Evolutionary conservation across 2,113 vertebrate genomes (phyloP).

Genomic region (Labrus mixtus): DNA sequence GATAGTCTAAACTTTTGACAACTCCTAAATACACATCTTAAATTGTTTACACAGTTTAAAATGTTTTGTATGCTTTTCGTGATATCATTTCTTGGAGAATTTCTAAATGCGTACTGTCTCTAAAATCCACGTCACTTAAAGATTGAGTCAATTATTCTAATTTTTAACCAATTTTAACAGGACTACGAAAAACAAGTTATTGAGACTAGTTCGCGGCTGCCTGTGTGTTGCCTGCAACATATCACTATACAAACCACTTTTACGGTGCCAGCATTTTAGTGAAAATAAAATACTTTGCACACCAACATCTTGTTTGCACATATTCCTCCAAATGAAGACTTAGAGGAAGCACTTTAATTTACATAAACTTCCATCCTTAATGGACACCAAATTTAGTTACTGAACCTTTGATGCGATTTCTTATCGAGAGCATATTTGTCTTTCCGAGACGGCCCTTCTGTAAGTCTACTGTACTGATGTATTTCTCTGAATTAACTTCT

Average conservation of each 20-base stretch:
- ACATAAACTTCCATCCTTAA: conserved; percentile 53
- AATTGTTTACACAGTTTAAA: no score
- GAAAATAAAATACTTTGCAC: neutral
- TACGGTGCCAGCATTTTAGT: neutral
- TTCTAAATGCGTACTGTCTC: no score
- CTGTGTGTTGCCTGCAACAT: neutral
- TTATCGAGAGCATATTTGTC: conserved; percentile 22
- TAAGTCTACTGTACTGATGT: conserved; percentile 13
- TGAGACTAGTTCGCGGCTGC: no score
- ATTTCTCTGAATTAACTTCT: conserved; percentile 15
- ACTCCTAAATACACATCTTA: no score
- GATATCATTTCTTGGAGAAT: no score
- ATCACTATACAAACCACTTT: neutral
- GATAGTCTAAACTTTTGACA: no score
- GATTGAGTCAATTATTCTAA: no score
- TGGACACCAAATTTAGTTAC: conserved; percentile 59
- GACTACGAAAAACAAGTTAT: no score
- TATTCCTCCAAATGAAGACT: conserved; percentile 34
- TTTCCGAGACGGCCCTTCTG: conserved; percentile 13
- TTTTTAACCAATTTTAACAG: no score
- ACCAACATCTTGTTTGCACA: conserved; percentile 27
- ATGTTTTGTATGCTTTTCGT: no score
- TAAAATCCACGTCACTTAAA: no score
- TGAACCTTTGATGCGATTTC: conserved; percentile 49
- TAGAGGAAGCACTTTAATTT: conserved; percentile 38